Evolutionary conservation across 2,797 vertebrate species (phyloP).

Genomic region (Dipus sagitta): DNA sequence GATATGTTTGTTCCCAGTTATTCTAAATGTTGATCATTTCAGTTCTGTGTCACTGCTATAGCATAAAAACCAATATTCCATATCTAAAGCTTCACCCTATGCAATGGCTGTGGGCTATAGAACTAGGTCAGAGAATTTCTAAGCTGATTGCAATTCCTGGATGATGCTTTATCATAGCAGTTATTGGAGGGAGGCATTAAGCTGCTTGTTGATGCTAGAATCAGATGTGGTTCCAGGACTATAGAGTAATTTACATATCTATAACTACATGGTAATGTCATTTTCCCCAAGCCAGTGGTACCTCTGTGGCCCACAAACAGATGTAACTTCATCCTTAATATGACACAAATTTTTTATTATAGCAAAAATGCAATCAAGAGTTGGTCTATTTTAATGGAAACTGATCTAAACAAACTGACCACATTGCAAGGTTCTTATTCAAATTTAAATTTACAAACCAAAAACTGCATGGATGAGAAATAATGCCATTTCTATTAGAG

Average conservation of each 20-base stretch:
- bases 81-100: not conserved
- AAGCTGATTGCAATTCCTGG: not conserved
- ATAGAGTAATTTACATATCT: not conserved
- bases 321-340: slow-evolving; percentile 11
- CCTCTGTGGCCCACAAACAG: not conserved
- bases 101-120: not conserved
- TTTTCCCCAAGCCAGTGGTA: not conserved
- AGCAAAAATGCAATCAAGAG: not conserved
- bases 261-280: not conserved
- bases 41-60: not conserved
- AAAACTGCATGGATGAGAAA: not conserved
- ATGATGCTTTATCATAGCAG: not conserved
- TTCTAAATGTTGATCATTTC: slow-evolving; percentile 7
- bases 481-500: slow-evolving; percentile 7
- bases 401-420: not conserved
- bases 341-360: slow-evolving; percentile 16
- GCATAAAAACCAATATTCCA: not conserved
- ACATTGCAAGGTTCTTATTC: not conserved
- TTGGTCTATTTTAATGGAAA: not conserved
- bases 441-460: not conserved
- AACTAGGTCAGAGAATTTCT: not conserved
- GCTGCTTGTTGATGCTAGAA: not conserved
- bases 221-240: not conserved
- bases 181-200: not conserved
- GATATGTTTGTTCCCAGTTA: not conserved